A percentile compares a stretch with the other conserved stretches of the same genome.
phyloP scores from a whole-genome alignment of 2,113 vertebrate species.

The Pedionomus torquatus region DNA sequence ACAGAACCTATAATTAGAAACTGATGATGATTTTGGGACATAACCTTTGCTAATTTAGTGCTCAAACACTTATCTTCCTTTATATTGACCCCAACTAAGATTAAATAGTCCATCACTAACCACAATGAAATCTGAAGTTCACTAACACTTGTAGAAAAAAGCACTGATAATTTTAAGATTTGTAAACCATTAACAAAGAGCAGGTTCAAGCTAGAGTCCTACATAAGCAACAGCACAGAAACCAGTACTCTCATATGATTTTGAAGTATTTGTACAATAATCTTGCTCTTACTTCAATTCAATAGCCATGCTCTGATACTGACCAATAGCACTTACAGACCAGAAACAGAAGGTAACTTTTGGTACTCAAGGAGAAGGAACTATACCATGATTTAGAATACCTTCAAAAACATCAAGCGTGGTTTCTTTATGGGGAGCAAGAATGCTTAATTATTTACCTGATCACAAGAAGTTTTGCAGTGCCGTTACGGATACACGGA shows the following conservation, averaged over 20 bases:
- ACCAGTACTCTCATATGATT: not conserved
- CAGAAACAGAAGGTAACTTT: not conserved
- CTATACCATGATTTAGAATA: not conserved
- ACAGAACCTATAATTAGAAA: not conserved
- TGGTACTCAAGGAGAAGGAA: not conserved
- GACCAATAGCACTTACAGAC: not conserved
- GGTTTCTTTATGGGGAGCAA: not conserved
- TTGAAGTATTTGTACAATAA: not conserved
- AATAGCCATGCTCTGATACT: not conserved
- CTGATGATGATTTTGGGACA: not conserved
- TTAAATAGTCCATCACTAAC: not conserved
- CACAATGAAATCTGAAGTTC: not conserved
- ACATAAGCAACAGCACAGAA: not conserved
- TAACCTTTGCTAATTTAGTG: not conserved
- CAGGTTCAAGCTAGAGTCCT: not conserved
- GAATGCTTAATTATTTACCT: not conserved
- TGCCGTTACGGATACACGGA: fast-evolving
- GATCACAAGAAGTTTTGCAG: not conserved
- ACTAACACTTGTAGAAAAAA: not conserved
- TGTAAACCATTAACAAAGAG: not conserved
- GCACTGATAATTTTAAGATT: not conserved
- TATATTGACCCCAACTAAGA: not conserved
- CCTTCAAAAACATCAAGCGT: not conserved
- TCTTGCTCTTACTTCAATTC: not conserved
- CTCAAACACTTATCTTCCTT: not conserved